Evolutionary conservation across 2,888 invertebrate genomes (phyloP), one percentile per base, ranked within the genome.

Genomic region (Hymenopus coronatus): DNA sequence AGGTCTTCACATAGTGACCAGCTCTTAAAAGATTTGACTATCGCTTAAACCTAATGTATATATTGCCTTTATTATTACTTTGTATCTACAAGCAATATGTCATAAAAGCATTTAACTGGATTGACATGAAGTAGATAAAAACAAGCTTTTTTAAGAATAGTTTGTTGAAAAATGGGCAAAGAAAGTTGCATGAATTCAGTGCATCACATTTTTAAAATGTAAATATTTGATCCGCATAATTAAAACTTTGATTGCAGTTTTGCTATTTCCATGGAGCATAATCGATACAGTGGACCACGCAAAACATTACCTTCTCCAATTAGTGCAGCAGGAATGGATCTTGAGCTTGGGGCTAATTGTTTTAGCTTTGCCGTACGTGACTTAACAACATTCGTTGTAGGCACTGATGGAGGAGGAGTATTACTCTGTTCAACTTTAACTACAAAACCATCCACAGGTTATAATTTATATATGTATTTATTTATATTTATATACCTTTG

Each of bases 331-430:
- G 85, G 82, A 40, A 30, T 88, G 27, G 86, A 88, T 70, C 83
- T 82, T 28, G 89, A 87, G 82, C 84, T 90, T 82, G 93, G 93
- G 6, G 91, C 94, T 20, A 91, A 92, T 20, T 92, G 92, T 89
- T 93, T 93, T 90, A 93, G 93, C 91, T 94, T 94, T 92, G 93
- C 93, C 0, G 91, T 91, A 82, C 92, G 92, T 87, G 89, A 92
- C 7, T 91, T 92, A 0, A 93, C 93, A 86, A 92, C 92, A 88
- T 93, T 94, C 91, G 91, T 93, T 4, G 92, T 93, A n/a, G 93
- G 92, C 0, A 91, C 92, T 82, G 94, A 94, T 91, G 93, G 93
- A 12, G 94, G 94, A 33, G 90, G 93, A 46, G 90, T 94, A 3
- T 92, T 93, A 4, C 92, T 93, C 87, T 93, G 93, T 90, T 93